Base-by-base conservation (phyloP, 2,888 invertebrate genomes). In the Polydrusus tereticollis region DNA sequence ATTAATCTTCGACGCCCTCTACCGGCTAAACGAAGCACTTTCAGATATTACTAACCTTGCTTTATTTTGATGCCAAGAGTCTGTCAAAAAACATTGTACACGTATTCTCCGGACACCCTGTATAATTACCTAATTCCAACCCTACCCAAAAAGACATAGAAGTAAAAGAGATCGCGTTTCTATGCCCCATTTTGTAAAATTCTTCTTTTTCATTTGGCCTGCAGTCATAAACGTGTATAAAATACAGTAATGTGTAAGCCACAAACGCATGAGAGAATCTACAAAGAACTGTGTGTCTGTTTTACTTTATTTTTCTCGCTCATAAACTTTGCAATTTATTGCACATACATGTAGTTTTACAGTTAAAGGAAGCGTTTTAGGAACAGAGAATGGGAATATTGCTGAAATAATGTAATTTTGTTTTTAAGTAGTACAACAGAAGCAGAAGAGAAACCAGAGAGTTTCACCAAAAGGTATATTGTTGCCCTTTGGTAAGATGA, bases 261-360 rank as follows among this genome's bases (percentile, higher is more conserved):
- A 47, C 47, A 47, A 62, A 62, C 45, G 26, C 62, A 47, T 45
- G 45, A 26, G 18, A 47, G 33, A 47, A 47, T 47, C 33, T 33
- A 62, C 47, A 62, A 45, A 62, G 62, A 62, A 62, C 62, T 29
- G 47, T 62, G 47, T 47, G 29, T 29, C 45, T 62, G 41, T 60
- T 62, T 62, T 18, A 62, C 62, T 45, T 47, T 62, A 62, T 62
- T 62, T 62, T 62, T 62, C 62, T 33, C 16, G 47, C 62, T 62
- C 62, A 62, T 62, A 62, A 62, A 62, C 45, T 43, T 45, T 29
- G 6, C 45, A 47, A 47, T 62, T 62, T 62, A 62, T 62, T 62
- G 47, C 26, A 45, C 47, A 29, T 26, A 47, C 47, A 47, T 47
- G 62, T 47, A 47, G 43, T 62, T 62, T 62, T 16, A 26, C 33